Conservation (phyloP, 1,140 invertebrate genomes). For the Cotesia typhae region DNA sequence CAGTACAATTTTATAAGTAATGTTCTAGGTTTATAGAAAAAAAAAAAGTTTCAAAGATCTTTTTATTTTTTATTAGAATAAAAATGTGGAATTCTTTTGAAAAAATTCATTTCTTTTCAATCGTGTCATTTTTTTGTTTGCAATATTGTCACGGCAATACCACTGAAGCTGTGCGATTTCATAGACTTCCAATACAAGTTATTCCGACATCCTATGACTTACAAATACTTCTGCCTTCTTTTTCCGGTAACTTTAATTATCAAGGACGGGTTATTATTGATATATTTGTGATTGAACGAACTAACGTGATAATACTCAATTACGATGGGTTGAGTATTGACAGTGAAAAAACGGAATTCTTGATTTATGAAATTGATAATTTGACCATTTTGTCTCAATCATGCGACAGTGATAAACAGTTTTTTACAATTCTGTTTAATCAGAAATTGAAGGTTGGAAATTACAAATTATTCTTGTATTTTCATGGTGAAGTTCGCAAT, state of each 20-base stretch:
- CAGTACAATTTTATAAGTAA: too few species aligned
- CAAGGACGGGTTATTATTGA: slow-evolving; percentile 41
- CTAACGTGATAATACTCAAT: slow-evolving; percentile 42
- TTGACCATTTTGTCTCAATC: slow-evolving; percentile 34
- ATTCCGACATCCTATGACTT: slow-evolving; percentile 45
- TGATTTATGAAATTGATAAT: background rate
- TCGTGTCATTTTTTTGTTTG: background rate
- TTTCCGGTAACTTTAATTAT: slow-evolving; percentile 40
- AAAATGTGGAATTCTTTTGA: background rate
- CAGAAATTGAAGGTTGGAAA: slow-evolving; percentile 27
- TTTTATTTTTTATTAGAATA: too few species aligned
- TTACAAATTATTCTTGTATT: slow-evolving; percentile 44
- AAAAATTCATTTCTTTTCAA: background rate
- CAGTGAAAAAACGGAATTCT: slow-evolving; percentile 34
- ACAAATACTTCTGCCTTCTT: slow-evolving; percentile 39
- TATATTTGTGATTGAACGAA: slow-evolving; percentile 32
- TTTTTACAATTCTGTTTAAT: slow-evolving; percentile 40
- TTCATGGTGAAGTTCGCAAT: slow-evolving; percentile 54
- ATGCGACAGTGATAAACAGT: slow-evolving; percentile 43
- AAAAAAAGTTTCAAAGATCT: too few species aligned
- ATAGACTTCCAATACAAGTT: slow-evolving; percentile 45
- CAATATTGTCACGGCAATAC: slow-evolving; percentile 29
- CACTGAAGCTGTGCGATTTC: slow-evolving; percentile 24
- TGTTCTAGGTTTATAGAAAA: too few species aligned
- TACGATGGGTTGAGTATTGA: slow-evolving; percentile 40